A percentile compares a stretch with the other conserved stretches of the same genome.
These are phyloP conservation scores for Bryconaethiops microstoma DNA, from an alignment of 2,797 vertebrate genomes.

Conservation along the genomic window DNA sequence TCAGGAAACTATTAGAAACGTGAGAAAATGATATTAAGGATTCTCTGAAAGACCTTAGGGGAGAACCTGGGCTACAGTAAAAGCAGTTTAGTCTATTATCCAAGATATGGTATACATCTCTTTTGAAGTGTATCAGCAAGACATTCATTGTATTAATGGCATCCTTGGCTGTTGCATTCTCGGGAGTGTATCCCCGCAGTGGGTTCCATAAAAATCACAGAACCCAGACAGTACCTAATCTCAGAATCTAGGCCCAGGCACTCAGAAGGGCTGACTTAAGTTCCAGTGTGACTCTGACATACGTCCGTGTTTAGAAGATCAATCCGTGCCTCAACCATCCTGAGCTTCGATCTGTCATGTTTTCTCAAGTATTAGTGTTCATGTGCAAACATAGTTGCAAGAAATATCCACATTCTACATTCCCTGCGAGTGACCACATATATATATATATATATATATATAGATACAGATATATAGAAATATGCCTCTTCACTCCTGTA, in stretches of 20 bases:
- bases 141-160: slow-evolving; percentile 46
- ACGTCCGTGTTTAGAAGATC: too few species aligned
- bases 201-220: not conserved
- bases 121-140: slow-evolving; percentile 26
- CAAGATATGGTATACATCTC: not conserved
- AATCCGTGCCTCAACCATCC: too few species aligned
- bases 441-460: not conserved
- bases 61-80: not conserved
- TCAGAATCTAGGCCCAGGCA: not conserved
- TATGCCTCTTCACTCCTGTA: slow-evolving; percentile 62
- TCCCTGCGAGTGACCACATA: not conserved
- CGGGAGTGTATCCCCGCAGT: slow-evolving; percentile 37
- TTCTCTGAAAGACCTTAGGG: not conserved
- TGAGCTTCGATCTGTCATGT: slow-evolving; percentile 43
- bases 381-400: slow-evolving; percentile 70
- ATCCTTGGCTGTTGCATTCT: slow-evolving; percentile 56
- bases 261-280: slow-evolving; percentile 24
- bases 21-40: not conserved
- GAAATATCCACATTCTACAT: slow-evolving; percentile 56
- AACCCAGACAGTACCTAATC: slow-evolving; percentile 13
- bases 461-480: too few species aligned
- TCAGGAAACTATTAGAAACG: not conserved
- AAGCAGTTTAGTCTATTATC: not conserved
- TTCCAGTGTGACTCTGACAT: not conserved
- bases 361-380: slow-evolving; percentile 72